Evolutionary conservation across 2,888 invertebrate species (phyloP).

Genomic region (Darwinula stevensoni): DNA sequence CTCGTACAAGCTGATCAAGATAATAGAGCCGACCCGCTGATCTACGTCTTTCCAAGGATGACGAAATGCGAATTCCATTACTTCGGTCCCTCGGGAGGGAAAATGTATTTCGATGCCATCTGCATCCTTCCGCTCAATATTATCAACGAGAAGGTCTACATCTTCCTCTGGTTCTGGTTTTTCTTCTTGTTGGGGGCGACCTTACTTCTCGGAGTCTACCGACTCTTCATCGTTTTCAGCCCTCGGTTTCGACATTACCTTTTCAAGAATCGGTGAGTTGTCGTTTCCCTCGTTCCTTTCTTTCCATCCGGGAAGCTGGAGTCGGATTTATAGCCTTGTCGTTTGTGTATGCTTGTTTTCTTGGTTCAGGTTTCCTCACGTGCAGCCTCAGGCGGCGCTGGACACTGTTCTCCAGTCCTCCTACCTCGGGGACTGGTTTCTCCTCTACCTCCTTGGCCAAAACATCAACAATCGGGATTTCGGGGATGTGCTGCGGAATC

Average conservation of each 20-base stretch:
- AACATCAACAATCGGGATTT: no score
- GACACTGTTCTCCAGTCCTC: no score
- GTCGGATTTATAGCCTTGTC: no score
- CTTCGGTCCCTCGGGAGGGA: background rate
- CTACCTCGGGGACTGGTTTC: no score
- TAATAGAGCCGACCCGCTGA: background rate
- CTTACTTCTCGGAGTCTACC: background rate
- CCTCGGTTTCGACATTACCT: background rate
- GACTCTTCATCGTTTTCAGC: background rate
- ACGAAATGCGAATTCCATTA: background rate
- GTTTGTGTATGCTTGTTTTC: no score
- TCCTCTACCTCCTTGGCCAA: no score
- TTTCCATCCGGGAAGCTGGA: no score
- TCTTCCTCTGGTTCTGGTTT: background rate
- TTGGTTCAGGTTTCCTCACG: no score
- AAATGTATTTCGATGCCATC: background rate
- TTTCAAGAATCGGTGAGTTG: no score
- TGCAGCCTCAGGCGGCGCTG: no score
- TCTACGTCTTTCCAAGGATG: background rate
- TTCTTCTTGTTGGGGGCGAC: background rate
- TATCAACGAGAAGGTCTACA: constrained; percentile 1
- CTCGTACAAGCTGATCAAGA: background rate
- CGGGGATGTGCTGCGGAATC: no score
- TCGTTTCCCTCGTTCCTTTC: no score
- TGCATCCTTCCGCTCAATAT: constrained; percentile 1